Percentiles rank a stretch among this genome's conserved stretches.
These are phyloP conservation scores for Leptinotarsa tumamoca DNA, from an alignment of 2,888 invertebrate genomes.

Conservation along the genomic window DNA sequence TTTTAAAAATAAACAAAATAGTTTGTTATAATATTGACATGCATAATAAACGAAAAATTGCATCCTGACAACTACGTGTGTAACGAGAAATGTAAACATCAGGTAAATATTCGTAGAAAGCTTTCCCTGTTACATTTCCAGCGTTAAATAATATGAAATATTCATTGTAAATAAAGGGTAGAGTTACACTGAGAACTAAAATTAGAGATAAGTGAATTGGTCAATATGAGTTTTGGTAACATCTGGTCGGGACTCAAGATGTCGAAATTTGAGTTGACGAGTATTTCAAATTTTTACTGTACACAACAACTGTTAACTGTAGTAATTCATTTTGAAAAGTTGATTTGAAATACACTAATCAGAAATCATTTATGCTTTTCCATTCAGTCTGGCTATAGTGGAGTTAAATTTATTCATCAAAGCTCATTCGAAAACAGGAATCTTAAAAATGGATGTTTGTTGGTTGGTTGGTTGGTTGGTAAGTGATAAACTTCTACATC, in stretches of 20 bases:
- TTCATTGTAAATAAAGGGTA: conserved; percentile 41
- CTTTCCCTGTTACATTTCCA: conserved; percentile 53
- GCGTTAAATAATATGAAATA: conserved; percentile 46
- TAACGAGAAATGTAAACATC: conserved; percentile 41
- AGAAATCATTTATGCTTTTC: too few relatives aligned
- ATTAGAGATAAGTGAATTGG: conserved; percentile 22
- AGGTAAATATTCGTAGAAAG: conserved; percentile 49
- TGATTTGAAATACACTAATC: too few relatives aligned
- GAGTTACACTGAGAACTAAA: conserved; percentile 37
- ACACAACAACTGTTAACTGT: not conserved
- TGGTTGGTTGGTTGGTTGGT: too few relatives aligned
- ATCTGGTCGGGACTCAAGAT: conserved; percentile 15
- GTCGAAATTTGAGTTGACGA: not conserved
- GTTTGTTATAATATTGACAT: conserved; percentile 46
- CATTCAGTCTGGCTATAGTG: too few relatives aligned
- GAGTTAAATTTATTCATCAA: too few relatives aligned
- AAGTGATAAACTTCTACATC: too few relatives aligned
- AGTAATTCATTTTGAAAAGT: too few relatives aligned
- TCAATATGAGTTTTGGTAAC: conserved; percentile 13
- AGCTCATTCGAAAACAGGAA: too few relatives aligned
- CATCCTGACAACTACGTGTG: conserved; percentile 31
- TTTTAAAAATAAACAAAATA: conserved; percentile 41
- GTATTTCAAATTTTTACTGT: not conserved
- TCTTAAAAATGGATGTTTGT: too few relatives aligned
- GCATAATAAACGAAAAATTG: conserved; percentile 30